A percentile compares a stretch with the other conserved stretches of the same genome.
phyloP scores from a whole-genome alignment of 2,888 invertebrate genomes.

The Agriopis marginaria region DNA sequence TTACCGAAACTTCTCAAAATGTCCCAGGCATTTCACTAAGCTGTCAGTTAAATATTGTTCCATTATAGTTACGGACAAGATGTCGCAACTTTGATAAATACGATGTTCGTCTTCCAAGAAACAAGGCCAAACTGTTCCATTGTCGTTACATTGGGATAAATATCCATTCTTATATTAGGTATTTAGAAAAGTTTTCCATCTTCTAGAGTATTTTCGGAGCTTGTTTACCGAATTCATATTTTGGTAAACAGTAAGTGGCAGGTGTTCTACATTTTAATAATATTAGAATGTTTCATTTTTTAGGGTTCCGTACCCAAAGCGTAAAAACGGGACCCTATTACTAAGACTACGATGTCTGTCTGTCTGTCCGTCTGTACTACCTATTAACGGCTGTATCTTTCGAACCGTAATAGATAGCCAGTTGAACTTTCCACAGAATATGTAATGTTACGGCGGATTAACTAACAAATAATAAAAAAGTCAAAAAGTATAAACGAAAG shows the following conservation, averaged over 20 bases:
- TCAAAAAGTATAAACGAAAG: no score
- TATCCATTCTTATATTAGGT: constrained; percentile 1
- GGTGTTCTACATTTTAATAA: no score
- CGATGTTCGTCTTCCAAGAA: constrained; percentile 23
- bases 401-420: no score
- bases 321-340: no score
- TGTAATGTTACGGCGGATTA: no score
- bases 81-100: constrained; percentile 24
- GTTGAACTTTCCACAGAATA: no score
- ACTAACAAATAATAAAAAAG: no score
- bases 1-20: constrained; percentile 4
- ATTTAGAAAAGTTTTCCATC: constrained; percentile 10
- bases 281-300: no score
- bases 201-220: neutral
- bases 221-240: neutral
- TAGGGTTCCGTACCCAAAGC: no score
- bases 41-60: constrained; percentile 19
- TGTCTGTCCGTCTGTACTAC: no score
- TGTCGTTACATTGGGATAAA: constrained; percentile 20
- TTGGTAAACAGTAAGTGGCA: neutral
- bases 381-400: no score
- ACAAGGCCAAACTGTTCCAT: constrained; percentile 20
- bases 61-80: constrained; percentile 21
- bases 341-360: no score
- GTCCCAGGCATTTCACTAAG: constrained; percentile 1